Evolutionary conservation across 2,113 vertebrate genomes (phyloP), one percentile per base, ranked within the genome.

Genomic region (Daboia siamensis): DNA sequence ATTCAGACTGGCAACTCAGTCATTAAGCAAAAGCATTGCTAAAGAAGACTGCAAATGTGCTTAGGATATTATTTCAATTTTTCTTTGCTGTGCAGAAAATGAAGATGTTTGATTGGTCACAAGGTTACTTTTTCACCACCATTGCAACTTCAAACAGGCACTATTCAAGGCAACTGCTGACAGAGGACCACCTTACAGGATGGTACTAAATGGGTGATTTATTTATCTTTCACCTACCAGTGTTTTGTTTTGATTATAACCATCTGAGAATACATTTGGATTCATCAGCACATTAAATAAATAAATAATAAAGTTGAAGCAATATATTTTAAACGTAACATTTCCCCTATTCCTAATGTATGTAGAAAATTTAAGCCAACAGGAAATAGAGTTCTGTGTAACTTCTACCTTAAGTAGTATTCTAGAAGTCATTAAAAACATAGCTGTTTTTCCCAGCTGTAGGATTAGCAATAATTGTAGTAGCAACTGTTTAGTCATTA

Each of bases 271-370:
- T 52, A 90, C 93, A 93, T 96, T 93, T 93, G 88, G 94, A 96
- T 96, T 95, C 96, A 97, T 97, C 86, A 97, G 91, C 90, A 96
- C 95, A 97, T 56, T 88, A 88, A 51, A 51, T 29, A 52, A 52
- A 93, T 94, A 96, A 97, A 97, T 94, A 96, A 97, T 96, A 97
- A 96, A 97, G 94, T 95, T 94, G 93, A 94, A 97, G 80, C 94
- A 95, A 97, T 95, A 95, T 96, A 93, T 94, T 97, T 97, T 96
- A 96, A 94, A 96, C 95, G 96, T 92, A 96, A 93, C 93, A 96
- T 90, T 94, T 88, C 94, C 93, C 94, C 96, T 94, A 96, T 52
- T 94, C 95, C 96, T 97, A 96, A 97, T 97, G 97, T 97, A 96
- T 93, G 95, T 29, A 95, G 48, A 90, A 96, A 97, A 98, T 96